Base-by-base conservation (phyloP, 2,797 vertebrate genomes). In the Danionella dracula region DNA sequence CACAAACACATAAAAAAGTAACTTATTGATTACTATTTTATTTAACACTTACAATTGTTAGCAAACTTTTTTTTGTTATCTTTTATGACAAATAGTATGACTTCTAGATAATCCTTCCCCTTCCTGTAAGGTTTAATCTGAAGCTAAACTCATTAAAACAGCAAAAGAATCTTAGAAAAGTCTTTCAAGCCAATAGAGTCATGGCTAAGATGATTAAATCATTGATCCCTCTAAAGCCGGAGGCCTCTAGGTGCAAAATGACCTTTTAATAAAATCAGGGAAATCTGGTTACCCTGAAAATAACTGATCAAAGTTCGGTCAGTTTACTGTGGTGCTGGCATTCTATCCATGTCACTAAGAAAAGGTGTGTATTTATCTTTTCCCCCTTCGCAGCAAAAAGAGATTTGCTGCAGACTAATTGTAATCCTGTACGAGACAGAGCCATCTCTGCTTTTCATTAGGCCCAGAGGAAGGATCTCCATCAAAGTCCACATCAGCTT, bases 301-400 rank as follows among this genome's bases (percentile, higher is more conserved):
- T 90, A 85, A 87, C 87, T 84, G 86, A 90, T 90, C 83, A 88
- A 85, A 89, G 85, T 89, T 83, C 85, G 87, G 81, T 78, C 73
- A 82, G 78, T 77, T 86, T 78, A 83, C 51, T 38, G 67, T 59
- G 71, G 75, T 3, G 23, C 23, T 82, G 70, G 73, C 76, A 64
- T 80, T 80, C 88, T 62, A 76, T 80, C 75, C 76, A 59, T 75
- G 68, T 81, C 80, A 73, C 74, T 73, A 68, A 68, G 63, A 63
- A 70, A 81, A 82, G 75, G 76, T 85, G 86, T 87, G 85, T 87
- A 86, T 87, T 88, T 82, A 76, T 76, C 68, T 74, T 85, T 79
- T 77, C 73, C 32, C 32, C 82, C 85, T 83, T 82, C 80, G 84
- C 83, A 81, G 45, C 31, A 31, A 44, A 31, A 70, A 74, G 77